These are phyloP conservation scores for Ahaetulla prasina DNA, from an alignment of 2,113 vertebrate genomes.

Conservation along the genomic window DNA sequence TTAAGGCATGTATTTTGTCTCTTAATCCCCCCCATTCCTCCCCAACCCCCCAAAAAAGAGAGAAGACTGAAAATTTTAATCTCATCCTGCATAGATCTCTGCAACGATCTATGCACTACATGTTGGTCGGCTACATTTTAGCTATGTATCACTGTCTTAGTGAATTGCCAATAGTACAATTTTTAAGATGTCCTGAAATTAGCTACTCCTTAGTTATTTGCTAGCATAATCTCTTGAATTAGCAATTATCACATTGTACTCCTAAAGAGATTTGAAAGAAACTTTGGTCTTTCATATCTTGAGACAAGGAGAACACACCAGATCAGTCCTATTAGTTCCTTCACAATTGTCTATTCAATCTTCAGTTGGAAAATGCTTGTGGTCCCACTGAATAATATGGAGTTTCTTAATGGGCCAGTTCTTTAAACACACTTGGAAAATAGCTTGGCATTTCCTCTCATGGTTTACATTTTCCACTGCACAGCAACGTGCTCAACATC, in stretches of 20 bases:
- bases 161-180: neutral
- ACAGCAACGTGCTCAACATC: neutral
- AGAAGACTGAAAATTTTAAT: neutral
- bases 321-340: neutral
- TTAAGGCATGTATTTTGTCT: neutral
- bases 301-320: neutral
- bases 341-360: neutral
- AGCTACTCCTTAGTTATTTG: neutral
- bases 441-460: neutral
- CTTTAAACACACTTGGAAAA: neutral
- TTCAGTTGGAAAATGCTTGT: neutral
- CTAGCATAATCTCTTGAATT: neutral
- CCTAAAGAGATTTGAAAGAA: neutral
- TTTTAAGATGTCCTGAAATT: neutral
- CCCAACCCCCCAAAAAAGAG: neutral
- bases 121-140: neutral
- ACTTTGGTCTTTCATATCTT: neutral
- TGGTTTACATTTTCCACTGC: neutral
- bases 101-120: neutral
- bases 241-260: neutral
- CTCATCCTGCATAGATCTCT: neutral
- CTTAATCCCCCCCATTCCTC: neutral
- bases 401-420: neutral
- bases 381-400: neutral
- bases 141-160: neutral